Percentiles rank a stretch among this genome's conserved stretches.
Conservation (phyloP, 2,797 vertebrate species). For the Chromis chromis region DNA sequence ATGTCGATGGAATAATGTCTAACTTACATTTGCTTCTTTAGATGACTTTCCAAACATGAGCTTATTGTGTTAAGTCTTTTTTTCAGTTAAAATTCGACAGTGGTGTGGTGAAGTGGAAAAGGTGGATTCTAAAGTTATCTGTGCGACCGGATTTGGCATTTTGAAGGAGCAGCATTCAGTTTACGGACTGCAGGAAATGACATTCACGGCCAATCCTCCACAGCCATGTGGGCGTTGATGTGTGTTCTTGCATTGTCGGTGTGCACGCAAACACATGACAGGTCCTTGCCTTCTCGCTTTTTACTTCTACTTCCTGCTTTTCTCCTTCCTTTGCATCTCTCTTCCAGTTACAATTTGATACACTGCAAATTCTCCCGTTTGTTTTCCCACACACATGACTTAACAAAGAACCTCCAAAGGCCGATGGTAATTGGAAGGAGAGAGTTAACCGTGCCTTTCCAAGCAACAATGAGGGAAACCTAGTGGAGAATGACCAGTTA, state of each 20-base stretch:
- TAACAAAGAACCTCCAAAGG: constrained; percentile 32
- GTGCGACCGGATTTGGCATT: constrained; percentile 66
- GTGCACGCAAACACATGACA: background rate
- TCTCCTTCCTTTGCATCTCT: background rate
- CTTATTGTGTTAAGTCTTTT: background rate
- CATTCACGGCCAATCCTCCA: constrained; percentile 57
- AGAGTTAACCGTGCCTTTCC: constrained; percentile 44
- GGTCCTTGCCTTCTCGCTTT: constrained; percentile 9
- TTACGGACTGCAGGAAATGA: constrained; percentile 53
- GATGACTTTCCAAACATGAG: background rate
- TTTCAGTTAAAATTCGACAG: constrained; percentile 53
- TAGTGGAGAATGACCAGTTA: constrained; percentile 67
- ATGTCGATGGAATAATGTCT: background rate
- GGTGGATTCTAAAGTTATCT: constrained; percentile 46
- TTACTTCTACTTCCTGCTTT: constrained; percentile 6
- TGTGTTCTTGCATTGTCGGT: constrained; percentile 9
- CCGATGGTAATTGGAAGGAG: constrained; percentile 23
- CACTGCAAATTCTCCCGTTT: background rate
- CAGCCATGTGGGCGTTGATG: constrained; percentile 34
- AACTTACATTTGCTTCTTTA: background rate
- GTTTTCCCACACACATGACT: constrained; percentile 24
- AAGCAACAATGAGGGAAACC: constrained; percentile 48
- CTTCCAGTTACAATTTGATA: background rate
- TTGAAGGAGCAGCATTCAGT: constrained; percentile 56
- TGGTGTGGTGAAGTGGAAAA: constrained; percentile 12